Percentiles rank a stretch among this genome's conserved stretches.
These are phyloP conservation scores for Helicoverpa assulta DNA, from an alignment of 2,888 invertebrate genomes.

Conservation along the genomic window DNA sequence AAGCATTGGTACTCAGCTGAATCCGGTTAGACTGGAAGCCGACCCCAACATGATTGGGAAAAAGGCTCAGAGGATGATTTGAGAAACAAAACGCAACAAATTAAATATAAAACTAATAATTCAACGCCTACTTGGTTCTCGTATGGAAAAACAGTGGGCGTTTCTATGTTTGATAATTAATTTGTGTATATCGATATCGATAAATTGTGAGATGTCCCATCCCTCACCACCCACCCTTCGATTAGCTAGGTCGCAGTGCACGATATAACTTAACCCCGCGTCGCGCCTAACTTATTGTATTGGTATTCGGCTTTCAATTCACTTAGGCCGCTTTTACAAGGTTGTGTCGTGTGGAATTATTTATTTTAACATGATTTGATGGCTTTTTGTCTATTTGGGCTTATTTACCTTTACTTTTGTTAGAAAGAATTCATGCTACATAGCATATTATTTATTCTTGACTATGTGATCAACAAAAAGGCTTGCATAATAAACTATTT, in stretches of 20 bases:
- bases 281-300: slow-evolving; percentile 76
- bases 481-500: neutral
- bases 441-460: too few species aligned
- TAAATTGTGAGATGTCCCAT: slow-evolving; percentile 55
- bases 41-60: too few species aligned
- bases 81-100: neutral
- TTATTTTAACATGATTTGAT: slow-evolving; percentile 44
- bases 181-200: slow-evolving; percentile 67
- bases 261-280: slow-evolving; percentile 81
- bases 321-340: slow-evolving; percentile 51
- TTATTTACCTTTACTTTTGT: neutral
- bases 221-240: slow-evolving; percentile 76
- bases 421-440: too few species aligned
- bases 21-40: too few species aligned
- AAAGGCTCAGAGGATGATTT: too few species aligned
- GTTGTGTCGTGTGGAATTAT: slow-evolving; percentile 48
- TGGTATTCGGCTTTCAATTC: slow-evolving; percentile 65
- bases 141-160: slow-evolving; percentile 27
- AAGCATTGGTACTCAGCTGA: too few species aligned
- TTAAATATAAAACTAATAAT: slow-evolving; percentile 22
- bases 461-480: neutral
- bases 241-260: slow-evolving; percentile 84
- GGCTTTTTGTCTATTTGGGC: neutral
- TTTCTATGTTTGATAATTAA: slow-evolving; percentile 42
- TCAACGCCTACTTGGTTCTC: slow-evolving; percentile 35